phyloP scores from a whole-genome alignment of 2,888 invertebrate genomes.

The Eupithecia dodoneata region DNA sequence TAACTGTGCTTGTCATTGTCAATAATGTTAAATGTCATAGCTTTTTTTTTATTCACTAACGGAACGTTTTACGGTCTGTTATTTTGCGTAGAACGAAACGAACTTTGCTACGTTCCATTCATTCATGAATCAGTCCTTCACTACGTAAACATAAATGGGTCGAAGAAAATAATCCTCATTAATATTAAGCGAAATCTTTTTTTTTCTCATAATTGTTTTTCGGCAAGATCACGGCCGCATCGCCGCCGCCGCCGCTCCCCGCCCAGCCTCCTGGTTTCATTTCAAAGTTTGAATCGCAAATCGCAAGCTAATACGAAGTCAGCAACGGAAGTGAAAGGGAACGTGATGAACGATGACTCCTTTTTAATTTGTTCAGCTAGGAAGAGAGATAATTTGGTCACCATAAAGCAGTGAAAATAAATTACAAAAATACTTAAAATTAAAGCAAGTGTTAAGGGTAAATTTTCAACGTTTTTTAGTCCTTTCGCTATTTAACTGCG shows the following conservation, averaged over 20 bases:
- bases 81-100: slow-evolving; percentile 20
- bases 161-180: background rate
- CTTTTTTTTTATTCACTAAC: background rate
- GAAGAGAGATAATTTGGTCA: background rate
- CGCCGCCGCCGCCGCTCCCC: background rate
- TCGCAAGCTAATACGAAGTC: background rate
- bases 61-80: background rate
- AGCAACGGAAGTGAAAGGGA: slow-evolving; percentile 9
- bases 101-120: slow-evolving; percentile 12
- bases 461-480: background rate
- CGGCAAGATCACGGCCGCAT: background rate
- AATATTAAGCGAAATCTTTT: background rate
- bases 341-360: background rate
- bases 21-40: background rate
- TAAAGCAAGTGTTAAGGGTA: background rate
- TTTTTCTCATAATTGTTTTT: background rate
- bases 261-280: background rate
- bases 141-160: too few species aligned
- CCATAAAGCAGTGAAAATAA: background rate
- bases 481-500: background rate
- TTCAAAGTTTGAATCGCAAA: background rate
- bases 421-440: background rate
- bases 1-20: background rate
- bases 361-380: background rate
- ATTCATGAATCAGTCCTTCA: background rate